A percentile compares a stretch with the other conserved stretches of the same genome.
Evolutionary conservation across 92 coral and sea anemone species (phyloP).

Genomic region (Palythoa grandis): DNA sequence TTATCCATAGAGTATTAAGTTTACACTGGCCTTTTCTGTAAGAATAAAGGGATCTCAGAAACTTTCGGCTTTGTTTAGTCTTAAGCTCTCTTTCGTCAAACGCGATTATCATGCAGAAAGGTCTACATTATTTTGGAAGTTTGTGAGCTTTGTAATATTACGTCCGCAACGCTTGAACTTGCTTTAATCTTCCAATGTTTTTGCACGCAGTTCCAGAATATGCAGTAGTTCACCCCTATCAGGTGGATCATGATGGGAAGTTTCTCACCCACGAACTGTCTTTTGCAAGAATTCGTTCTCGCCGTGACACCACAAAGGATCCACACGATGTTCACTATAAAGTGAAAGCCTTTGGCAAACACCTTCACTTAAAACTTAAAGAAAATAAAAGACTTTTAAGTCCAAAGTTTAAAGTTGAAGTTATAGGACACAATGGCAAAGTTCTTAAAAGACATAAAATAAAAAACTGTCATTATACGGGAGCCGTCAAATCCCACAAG

Average conservation of each 20-base stretch:
- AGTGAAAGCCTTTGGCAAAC: conserved; percentile 84
- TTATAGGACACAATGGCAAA: conserved; percentile 81
- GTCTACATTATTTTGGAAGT: background rate
- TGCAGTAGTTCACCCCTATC: conserved; percentile 80
- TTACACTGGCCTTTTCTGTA: no score
- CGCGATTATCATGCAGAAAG: background rate
- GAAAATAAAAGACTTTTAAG: conserved; percentile 85
- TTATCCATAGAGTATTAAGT: no score
- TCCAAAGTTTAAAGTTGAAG: conserved; percentile 84
- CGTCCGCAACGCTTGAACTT: background rate
- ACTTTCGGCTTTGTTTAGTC: no score
- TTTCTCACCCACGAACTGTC: conserved; percentile 87
- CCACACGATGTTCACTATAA: conserved; percentile 78
- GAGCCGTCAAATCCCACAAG: conserved; percentile 69
- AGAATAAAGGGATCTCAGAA: no score
- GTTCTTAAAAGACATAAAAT: conserved; percentile 82
- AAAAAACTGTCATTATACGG: conserved; percentile 91
- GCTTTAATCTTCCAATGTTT: background rate
- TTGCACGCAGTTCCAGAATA: conserved; percentile 85
- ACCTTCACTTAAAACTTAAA: conserved; percentile 80
- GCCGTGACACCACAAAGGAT: conserved; percentile 59
- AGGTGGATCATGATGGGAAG: conserved; percentile 75
- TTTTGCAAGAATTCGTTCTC: conserved; percentile 77
- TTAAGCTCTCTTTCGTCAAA: no score
- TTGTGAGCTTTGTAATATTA: background rate